Evolutionary conservation across 1,140 invertebrate genomes (phyloP).

Genomic region (Maconellicoccus hirsutus): DNA sequence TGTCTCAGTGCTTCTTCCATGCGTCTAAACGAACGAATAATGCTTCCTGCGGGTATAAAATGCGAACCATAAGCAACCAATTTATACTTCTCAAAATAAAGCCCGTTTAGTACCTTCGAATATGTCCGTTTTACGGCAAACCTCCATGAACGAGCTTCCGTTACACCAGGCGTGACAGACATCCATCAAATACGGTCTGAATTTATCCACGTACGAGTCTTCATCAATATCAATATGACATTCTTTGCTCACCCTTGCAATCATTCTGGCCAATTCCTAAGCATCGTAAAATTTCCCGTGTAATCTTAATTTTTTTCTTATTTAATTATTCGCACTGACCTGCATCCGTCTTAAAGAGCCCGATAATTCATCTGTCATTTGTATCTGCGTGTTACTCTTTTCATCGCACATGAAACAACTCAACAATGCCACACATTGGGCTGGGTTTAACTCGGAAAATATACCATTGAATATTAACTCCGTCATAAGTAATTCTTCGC

Average conservation of each 20-base stretch:
- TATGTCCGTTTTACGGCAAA: constrained; percentile 95
- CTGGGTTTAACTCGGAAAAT: constrained; percentile 73
- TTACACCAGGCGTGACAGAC: constrained; percentile 95
- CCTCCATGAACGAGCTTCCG: constrained; percentile 77
- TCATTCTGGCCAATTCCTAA: constrained; percentile 74
- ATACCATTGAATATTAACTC: constrained; percentile 97
- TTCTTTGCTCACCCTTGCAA: constrained; percentile 84
- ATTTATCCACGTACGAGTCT: constrained; percentile 81
- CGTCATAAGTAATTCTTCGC: constrained; percentile 93
- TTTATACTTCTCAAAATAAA: too few relatives aligned
- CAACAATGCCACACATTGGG: constrained; percentile 75
- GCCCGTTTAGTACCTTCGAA: constrained; percentile 99
- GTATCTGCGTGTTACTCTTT: constrained; percentile 69
- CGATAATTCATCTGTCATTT: constrained; percentile 73
- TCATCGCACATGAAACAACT: constrained; percentile 98
- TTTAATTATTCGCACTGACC: constrained; percentile 36
- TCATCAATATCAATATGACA: constrained; percentile 84
- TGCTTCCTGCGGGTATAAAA: constrained; percentile 63
- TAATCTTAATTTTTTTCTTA: constrained; percentile 16
- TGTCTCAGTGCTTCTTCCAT: constrained; percentile 92
- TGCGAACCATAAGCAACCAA: too few relatives aligned
- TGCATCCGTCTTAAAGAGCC: constrained; percentile 77
- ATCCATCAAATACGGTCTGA: constrained; percentile 93
- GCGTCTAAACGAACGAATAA: constrained; percentile 92
- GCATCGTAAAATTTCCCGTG: too few relatives aligned